Conservation (phyloP, 64 coral and sea anemone genomes). For the Acropora yongei region DNA sequence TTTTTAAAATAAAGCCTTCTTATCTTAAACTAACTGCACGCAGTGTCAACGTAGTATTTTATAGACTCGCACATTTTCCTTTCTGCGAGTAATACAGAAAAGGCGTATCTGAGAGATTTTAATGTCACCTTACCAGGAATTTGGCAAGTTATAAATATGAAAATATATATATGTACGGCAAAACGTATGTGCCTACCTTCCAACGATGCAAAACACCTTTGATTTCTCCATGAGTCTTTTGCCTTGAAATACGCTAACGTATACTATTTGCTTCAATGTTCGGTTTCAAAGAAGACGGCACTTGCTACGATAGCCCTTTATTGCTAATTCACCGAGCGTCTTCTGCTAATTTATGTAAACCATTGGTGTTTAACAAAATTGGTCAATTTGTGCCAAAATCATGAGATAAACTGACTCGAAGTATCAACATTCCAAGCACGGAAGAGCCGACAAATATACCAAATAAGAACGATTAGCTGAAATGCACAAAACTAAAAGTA, state of each 20-base stretch:
- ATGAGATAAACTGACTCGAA: neutral
- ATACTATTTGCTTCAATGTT: neutral
- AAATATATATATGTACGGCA: neutral
- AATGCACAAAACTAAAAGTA: neutral
- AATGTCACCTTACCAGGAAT: neutral
- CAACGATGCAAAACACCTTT: constrained; percentile 33
- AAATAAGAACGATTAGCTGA: neutral
- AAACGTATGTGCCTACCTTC: neutral
- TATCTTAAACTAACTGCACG: too few species aligned
- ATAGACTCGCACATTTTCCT: neutral
- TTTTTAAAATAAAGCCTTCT: too few species aligned
- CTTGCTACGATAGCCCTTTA: neutral
- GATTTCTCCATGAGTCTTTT: neutral
- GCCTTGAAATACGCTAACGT: neutral
- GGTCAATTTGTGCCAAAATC: neutral
- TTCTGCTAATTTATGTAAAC: neutral
- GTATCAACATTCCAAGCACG: neutral
- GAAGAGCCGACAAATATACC: neutral
- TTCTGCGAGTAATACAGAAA: neutral
- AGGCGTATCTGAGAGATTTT: too few species aligned
- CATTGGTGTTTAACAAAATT: neutral
- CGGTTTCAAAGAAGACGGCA: neutral
- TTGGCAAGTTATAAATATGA: neutral
- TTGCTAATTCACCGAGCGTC: neutral
- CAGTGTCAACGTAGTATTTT: too few species aligned